These are phyloP conservation scores for Notolepis coatsorum DNA, from an alignment of 2,797 vertebrate species.

Conservation along the genomic window DNA sequence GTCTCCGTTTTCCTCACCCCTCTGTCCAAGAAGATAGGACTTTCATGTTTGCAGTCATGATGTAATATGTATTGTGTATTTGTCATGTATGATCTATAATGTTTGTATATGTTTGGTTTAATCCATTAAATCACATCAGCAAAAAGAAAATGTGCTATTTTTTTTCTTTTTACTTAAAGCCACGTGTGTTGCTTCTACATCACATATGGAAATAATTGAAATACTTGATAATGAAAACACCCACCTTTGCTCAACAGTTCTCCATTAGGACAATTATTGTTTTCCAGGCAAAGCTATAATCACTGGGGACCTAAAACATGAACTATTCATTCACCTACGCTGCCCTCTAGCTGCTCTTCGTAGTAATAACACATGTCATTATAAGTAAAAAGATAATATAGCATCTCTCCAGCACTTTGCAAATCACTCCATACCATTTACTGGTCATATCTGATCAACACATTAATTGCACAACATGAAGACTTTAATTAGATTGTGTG, in stretches of 20 bases:
- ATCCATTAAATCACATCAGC: conserved; percentile 9
- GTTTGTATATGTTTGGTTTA: not conserved
- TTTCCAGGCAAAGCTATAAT: too few species aligned
- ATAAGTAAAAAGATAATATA: too few species aligned
- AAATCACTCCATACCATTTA: not conserved
- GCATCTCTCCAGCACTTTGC: not conserved
- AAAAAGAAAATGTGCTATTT: not conserved
- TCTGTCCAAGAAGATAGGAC: not conserved
- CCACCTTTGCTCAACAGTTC: not conserved
- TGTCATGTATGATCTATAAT: conserved; percentile 3
- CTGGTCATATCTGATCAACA: not conserved
- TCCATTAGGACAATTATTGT: too few species aligned
- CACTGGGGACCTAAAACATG: too few species aligned
- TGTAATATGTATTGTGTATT: conserved; percentile 15
- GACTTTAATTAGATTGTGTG: not conserved
- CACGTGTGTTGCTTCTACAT: not conserved
- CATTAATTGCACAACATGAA: not conserved
- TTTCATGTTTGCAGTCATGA: conserved; percentile 1
- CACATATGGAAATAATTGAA: too few species aligned
- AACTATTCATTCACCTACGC: conserved; percentile 52
- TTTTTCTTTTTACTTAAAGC: not conserved
- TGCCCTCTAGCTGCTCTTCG: conserved; percentile 71
- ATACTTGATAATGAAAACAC: too few species aligned
- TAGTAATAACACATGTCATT: conserved; percentile 21
- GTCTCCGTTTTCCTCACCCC: not conserved